Evolutionary conservation across 2,888 invertebrate genomes (phyloP).

Genomic region (Lottia scabra): DNA sequence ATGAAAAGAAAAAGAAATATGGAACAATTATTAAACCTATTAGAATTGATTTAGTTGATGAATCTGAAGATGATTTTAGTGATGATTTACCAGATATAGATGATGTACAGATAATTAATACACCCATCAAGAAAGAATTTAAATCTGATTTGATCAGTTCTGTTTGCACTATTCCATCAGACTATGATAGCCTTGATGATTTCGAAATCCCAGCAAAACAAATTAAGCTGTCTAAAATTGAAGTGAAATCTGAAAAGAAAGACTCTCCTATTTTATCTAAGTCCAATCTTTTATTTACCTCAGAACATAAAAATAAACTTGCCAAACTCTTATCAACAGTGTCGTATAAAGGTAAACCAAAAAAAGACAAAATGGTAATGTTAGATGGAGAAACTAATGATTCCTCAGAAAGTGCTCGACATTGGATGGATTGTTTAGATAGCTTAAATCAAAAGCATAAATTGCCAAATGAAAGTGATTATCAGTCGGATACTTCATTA

Average conservation of each 20-base stretch:
- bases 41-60: not conserved
- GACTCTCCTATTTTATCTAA: not conserved
- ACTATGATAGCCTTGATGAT: not conserved
- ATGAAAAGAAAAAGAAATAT: no score
- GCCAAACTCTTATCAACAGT: not conserved
- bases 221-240: not conserved
- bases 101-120: not conserved
- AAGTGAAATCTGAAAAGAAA: not conserved
- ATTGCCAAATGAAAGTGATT: not conserved
- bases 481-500: not conserved
- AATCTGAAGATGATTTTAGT: constrained; percentile 15
- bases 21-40: no score
- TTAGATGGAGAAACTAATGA: not conserved
- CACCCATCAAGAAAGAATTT: not conserved
- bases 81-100: constrained; percentile 19
- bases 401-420: constrained; percentile 4
- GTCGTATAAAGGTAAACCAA: not conserved
- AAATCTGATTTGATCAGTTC: not conserved
- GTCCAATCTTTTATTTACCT: not conserved
- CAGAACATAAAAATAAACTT: not conserved
- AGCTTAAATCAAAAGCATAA: not conserved
- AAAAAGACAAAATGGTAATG: not conserved
- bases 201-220: not conserved
- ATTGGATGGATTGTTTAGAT: constrained; percentile 9
- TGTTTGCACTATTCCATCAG: not conserved